These are phyloP conservation scores for Phlogophora meticulosa DNA, from an alignment of 2,888 invertebrate species.

Conservation along the genomic window DNA sequence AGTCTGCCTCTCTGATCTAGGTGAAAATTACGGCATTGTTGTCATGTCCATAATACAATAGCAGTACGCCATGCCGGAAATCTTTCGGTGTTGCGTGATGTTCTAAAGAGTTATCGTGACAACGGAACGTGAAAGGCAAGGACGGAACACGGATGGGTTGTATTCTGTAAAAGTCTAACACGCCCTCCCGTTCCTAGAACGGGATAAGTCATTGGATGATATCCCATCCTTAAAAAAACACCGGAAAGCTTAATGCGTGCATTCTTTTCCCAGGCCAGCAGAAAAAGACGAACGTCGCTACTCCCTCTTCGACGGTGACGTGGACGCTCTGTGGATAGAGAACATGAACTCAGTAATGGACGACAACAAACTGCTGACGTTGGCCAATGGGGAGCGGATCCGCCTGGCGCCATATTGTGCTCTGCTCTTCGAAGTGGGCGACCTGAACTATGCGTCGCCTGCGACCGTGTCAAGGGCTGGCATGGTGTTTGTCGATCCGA, in stretches of 20 bases:
- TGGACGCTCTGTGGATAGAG: conserved; percentile 98
- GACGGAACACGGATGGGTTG: no score
- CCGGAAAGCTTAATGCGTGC: neutral
- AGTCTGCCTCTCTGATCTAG: no score
- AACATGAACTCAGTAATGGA: conserved; percentile 99
- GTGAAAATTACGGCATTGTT: no score
- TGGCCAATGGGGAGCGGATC: conserved; percentile 97
- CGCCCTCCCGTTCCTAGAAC: no score
- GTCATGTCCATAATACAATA: no score
- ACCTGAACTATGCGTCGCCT: conserved; percentile 97
- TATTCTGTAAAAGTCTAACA: no score
- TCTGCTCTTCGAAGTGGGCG: conserved; percentile 97
- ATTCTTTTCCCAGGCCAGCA: conserved; percentile 89
- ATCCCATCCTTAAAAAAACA: no score
- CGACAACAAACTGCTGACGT: conserved; percentile 96
- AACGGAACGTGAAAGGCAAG: no score
- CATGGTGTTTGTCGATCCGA: conserved; percentile 98
- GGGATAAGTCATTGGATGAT: no score
- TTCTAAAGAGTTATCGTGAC: no score
- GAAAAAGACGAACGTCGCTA: conserved; percentile 95
- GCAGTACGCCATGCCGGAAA: no score
- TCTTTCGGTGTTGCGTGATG: no score
- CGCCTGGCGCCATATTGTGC: conserved; percentile 95
- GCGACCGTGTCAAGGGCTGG: conserved; percentile 98
- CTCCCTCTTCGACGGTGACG: conserved; percentile 98